Percentiles rank a stretch among this genome's conserved stretches.
These are phyloP conservation scores for Pentamera pediparva DNA, from an alignment of 53 echinoderm and acorn worm genomes.

Conservation along the genomic window DNA sequence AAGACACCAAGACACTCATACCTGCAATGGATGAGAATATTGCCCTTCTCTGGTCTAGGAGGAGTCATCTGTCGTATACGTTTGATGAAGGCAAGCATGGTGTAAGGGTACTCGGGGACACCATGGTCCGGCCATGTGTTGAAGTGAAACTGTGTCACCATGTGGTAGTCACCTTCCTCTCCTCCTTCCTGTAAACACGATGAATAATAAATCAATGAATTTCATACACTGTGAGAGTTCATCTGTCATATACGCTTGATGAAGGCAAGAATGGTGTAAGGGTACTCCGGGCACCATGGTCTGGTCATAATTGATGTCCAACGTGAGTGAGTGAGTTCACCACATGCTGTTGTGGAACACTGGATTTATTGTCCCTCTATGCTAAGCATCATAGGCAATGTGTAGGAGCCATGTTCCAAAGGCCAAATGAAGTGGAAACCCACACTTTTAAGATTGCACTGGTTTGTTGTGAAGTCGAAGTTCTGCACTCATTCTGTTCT, in stretches of 20 bases:
- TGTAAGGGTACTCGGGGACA: constrained; percentile 77
- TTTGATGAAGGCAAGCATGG: constrained; percentile 81
- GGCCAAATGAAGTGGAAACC: no score
- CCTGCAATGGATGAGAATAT: constrained; percentile 96
- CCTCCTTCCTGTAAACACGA: constrained; percentile 24
- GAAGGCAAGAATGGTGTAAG: constrained; percentile 72
- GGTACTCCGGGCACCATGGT: constrained; percentile 87
- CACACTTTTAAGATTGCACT: no score
- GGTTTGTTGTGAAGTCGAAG: no score
- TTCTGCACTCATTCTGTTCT: no score
- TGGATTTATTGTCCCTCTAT: no score
- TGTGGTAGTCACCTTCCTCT: constrained; percentile 8
- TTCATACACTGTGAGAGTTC: constrained; percentile 47
- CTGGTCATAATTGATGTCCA: no score
- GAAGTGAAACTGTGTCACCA: constrained; percentile 86
- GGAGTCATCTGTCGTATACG: constrained; percentile 74
- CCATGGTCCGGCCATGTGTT: constrained; percentile 97
- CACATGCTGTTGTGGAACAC: no score
- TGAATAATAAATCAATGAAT: no score
- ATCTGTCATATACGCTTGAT: constrained; percentile 84
- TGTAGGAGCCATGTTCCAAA: no score
- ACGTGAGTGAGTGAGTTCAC: no score
- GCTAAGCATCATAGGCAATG: no score
- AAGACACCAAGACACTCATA: no score
- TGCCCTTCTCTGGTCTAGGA: constrained; percentile 51